These are phyloP conservation scores for Zosterops borbonicus DNA, from an alignment of 2,113 vertebrate genomes.

Conservation along the genomic window DNA sequence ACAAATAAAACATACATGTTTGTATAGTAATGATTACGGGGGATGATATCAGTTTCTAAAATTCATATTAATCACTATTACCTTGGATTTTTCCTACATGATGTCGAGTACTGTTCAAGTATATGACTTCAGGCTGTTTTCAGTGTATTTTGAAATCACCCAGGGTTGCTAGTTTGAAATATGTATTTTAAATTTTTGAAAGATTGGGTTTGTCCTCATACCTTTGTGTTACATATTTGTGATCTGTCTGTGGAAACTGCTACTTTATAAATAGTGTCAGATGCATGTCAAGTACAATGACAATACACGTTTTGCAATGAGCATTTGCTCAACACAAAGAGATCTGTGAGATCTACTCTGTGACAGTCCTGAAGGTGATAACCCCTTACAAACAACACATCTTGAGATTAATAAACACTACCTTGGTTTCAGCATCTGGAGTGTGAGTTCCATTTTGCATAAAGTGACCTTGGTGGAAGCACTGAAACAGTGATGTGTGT, in stretches of 20 bases:
- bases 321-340: slow-evolving; percentile 32
- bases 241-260: not conserved
- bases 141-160: slow-evolving; percentile 5
- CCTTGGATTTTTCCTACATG: not conserved
- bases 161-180: not conserved
- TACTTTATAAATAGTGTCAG: slow-evolving; percentile 14
- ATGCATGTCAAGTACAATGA: not conserved
- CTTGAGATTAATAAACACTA: slow-evolving; percentile 75
- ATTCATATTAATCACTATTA: slow-evolving; percentile 17
- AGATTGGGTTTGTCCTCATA: not conserved
- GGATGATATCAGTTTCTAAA: not conserved
- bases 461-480: slow-evolving; percentile 68
- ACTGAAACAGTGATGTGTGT: not conserved
- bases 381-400: slow-evolving; percentile 47
- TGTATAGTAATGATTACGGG: not conserved
- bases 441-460: slow-evolving; percentile 64
- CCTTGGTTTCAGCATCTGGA: slow-evolving; percentile 58
- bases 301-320: not conserved
- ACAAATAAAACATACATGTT: not conserved
- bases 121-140: not conserved
- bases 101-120: not conserved
- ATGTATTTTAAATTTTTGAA: not conserved
- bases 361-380: not conserved
- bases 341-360: not conserved
- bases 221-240: not conserved